Percentiles rank a stretch among this genome's conserved stretches.
phyloP scores from a whole-genome alignment of 2,797 vertebrate species.

The Pelodytes ibericus region DNA sequence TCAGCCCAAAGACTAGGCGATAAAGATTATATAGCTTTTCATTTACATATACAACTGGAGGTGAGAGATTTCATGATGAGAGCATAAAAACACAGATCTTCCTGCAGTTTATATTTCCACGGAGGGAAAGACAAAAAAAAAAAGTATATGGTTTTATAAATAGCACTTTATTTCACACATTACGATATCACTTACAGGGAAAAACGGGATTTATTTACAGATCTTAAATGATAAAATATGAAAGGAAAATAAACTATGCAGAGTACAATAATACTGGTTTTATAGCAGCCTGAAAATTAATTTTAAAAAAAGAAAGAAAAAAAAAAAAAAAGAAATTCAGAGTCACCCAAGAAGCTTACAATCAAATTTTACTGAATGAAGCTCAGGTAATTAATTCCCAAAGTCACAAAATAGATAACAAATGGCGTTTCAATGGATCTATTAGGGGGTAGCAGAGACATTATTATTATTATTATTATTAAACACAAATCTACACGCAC shows the following conservation, averaged over 20 bases:
- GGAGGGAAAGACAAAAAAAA: background rate
- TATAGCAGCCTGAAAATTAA: background rate
- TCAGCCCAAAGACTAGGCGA: slow-evolving; percentile 9
- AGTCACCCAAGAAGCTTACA: background rate
- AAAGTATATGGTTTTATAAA: background rate
- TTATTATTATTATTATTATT: too few species aligned
- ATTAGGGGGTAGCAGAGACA: too few species aligned
- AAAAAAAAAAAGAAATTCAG: background rate
- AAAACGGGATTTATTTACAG: background rate
- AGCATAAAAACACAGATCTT: background rate
- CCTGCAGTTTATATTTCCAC: background rate
- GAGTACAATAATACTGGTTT: background rate
- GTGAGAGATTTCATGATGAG: slow-evolving; percentile 13
- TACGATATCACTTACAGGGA: background rate
- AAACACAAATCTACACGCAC: too few species aligned
- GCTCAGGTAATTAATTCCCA: too few species aligned
- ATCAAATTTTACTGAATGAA: background rate
- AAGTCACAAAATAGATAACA: too few species aligned
- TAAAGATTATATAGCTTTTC: slow-evolving; percentile 11
- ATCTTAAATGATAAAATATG: background rate
- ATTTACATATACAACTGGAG: slow-evolving; percentile 45
- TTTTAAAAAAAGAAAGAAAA: background rate
- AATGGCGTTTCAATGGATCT: too few species aligned
- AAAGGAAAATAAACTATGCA: background rate
- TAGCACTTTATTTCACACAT: background rate